Evolutionary conservation across 2,113 vertebrate genomes (phyloP).

Genomic region (Siniperca chuatsi): DNA sequence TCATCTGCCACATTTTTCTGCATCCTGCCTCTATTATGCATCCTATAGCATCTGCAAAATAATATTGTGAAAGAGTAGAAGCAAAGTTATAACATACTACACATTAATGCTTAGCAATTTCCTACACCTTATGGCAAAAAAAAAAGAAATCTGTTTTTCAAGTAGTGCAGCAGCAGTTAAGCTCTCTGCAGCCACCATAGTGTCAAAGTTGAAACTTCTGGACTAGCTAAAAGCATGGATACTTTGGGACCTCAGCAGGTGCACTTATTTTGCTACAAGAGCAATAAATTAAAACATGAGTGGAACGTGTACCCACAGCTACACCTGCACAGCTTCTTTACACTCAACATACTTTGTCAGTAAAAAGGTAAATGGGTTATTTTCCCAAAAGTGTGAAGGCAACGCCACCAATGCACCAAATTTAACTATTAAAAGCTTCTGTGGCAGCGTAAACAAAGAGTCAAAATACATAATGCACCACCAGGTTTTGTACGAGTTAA

Average conservation of each 20-base stretch:
- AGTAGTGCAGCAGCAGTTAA: neutral
- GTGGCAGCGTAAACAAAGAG: slow-evolving; percentile 15
- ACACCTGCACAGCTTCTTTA: slow-evolving; percentile 19
- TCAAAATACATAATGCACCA: slow-evolving; percentile 25
- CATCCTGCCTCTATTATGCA: neutral
- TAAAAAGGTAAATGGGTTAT: neutral
- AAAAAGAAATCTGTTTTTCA: neutral
- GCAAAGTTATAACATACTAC: neutral
- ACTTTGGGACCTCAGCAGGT: slow-evolving; percentile 42
- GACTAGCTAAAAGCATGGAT: slow-evolving; percentile 8
- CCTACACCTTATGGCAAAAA: neutral
- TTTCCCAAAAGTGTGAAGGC: slow-evolving; percentile 4
- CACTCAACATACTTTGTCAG: neutral
- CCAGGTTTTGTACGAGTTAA: slow-evolving; percentile 23
- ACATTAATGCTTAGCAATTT: neutral
- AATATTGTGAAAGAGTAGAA: neutral
- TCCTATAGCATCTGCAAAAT: neutral
- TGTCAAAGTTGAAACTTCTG: neutral
- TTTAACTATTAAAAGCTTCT: slow-evolving; percentile 33
- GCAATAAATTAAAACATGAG: slow-evolving; percentile 45
- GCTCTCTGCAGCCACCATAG: neutral
- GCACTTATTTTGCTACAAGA: slow-evolving; percentile 28
- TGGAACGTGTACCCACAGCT: neutral
- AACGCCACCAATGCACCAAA: slow-evolving; percentile 37
- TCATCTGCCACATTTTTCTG: neutral